These are phyloP conservation scores for Sebastes dallii DNA, from an alignment of 2,797 vertebrate species.

Conservation along the genomic window DNA sequence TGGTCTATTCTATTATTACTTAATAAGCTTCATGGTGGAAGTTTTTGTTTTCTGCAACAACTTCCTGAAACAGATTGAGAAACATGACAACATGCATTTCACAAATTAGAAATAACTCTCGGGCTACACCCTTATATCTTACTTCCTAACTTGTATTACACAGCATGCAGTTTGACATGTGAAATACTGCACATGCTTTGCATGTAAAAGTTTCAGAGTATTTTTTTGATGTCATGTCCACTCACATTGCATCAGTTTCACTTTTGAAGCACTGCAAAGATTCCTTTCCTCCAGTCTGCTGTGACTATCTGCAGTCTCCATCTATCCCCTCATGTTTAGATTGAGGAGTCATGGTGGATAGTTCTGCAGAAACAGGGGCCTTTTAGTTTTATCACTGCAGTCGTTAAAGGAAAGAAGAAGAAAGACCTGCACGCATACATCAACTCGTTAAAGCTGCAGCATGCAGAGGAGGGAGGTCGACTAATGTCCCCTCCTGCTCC, in stretches of 20 bases:
- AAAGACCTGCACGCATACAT: neutral
- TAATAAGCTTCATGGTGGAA: neutral
- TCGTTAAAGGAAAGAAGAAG: neutral
- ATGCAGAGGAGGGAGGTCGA: neutral
- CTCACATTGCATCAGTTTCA: neutral
- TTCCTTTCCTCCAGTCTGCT: neutral
- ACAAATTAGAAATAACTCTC: neutral
- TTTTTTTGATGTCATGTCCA: neutral
- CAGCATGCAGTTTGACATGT: neutral
- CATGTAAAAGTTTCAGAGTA: neutral
- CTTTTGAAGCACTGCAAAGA: neutral
- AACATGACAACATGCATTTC: neutral
- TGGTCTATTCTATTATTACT: neutral
- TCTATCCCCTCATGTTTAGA: neutral
- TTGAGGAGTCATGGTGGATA: neutral
- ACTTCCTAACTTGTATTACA: neutral
- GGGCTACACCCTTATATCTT: neutral
- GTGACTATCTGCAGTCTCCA: conserved; percentile 32
- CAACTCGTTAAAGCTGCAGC: neutral
- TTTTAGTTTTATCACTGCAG: conserved; percentile 4
- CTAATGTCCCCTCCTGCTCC: conserved; percentile 7
- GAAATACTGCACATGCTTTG: neutral
- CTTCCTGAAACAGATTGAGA: neutral
- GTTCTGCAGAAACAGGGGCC: neutral
- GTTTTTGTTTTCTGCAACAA: neutral